phyloP scores from a whole-genome alignment of 2,797 vertebrate genomes.

The Danionella dracula region DNA sequence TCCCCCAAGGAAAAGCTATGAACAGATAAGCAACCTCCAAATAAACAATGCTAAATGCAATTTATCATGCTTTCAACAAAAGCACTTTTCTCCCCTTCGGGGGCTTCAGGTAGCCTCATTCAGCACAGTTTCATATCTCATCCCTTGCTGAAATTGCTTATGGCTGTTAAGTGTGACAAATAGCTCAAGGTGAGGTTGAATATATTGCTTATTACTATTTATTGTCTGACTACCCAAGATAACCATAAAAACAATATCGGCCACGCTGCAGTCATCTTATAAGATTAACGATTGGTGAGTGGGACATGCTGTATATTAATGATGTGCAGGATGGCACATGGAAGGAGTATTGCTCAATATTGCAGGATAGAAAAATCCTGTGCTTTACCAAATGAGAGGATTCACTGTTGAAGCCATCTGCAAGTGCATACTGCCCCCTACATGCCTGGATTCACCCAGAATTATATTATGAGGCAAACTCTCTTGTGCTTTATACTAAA shows the following conservation, averaged over 20 bases:
- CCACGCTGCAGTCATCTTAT: constrained; percentile 3
- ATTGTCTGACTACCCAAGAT: constrained; percentile 13
- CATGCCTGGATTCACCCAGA: background rate
- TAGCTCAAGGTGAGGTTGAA: background rate
- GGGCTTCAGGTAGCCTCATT: background rate
- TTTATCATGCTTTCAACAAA: background rate
- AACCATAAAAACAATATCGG: constrained; percentile 1
- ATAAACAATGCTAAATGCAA: background rate
- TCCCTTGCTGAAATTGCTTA: background rate
- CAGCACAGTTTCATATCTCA: background rate
- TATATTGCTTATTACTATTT: background rate
- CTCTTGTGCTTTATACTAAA: background rate
- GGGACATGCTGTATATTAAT: constrained; percentile 10
- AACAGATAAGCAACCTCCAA: background rate
- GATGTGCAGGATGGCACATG: constrained; percentile 2
- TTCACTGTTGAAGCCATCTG: background rate
- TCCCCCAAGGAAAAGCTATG: background rate
- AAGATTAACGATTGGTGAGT: constrained; percentile 21
- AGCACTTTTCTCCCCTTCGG: background rate
- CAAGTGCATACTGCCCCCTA: constrained; percentile 22
- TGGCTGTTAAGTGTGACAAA: constrained; percentile 13
- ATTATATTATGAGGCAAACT: constrained; percentile 6
- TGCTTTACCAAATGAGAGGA: background rate
- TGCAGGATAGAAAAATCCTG: background rate
- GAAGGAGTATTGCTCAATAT: constrained; percentile 18